A percentile compares a stretch with the other conserved stretches of the same genome.
These are phyloP conservation scores for Drosophila obscura DNA, from an alignment of 1,140 invertebrate genomes.

Conservation along the genomic window DNA sequence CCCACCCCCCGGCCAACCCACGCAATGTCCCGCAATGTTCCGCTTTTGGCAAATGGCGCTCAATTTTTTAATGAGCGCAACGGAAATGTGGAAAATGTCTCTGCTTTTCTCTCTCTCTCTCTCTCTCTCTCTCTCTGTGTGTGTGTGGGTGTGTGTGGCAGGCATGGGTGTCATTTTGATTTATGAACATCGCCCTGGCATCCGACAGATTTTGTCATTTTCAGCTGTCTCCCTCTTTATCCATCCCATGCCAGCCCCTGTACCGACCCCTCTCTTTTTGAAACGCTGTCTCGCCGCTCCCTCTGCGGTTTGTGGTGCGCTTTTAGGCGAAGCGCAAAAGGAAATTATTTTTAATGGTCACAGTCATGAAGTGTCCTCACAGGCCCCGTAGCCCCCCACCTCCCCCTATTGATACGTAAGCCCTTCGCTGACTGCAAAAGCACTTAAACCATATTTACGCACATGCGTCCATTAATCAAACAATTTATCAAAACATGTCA, in stretches of 20 bases:
- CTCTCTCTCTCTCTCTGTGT: background rate
- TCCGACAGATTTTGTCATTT: constrained; percentile 64
- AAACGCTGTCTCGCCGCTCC: constrained; percentile 17
- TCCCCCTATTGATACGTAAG: constrained; percentile 56
- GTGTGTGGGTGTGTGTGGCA: constrained; percentile 1
- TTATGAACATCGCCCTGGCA: constrained; percentile 67
- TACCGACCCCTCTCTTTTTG: background rate
- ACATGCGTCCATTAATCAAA: constrained; percentile 78
- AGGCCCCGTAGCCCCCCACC: background rate
- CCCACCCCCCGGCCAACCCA: too few species aligned
- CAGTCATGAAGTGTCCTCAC: constrained; percentile 44
- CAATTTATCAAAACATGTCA: constrained; percentile 81
- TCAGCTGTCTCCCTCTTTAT: constrained; percentile 30
- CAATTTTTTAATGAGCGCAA: constrained; percentile 77
- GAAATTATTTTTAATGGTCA: constrained; percentile 75
- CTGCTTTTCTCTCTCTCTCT: too few species aligned
- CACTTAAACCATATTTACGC: constrained; percentile 75
- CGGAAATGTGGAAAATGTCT: constrained; percentile 59
- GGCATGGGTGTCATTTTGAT: constrained; percentile 63
- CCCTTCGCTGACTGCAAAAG: constrained; percentile 40
- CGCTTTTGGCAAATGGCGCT: constrained; percentile 71
- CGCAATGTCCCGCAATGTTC: constrained; percentile 21
- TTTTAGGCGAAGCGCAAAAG: constrained; percentile 46
- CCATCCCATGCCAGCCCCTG: too few species aligned
- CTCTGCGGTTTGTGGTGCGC: constrained; percentile 43